Evolutionary conservation across 2,888 invertebrate genomes (phyloP).

Genomic region (Empis livida): DNA sequence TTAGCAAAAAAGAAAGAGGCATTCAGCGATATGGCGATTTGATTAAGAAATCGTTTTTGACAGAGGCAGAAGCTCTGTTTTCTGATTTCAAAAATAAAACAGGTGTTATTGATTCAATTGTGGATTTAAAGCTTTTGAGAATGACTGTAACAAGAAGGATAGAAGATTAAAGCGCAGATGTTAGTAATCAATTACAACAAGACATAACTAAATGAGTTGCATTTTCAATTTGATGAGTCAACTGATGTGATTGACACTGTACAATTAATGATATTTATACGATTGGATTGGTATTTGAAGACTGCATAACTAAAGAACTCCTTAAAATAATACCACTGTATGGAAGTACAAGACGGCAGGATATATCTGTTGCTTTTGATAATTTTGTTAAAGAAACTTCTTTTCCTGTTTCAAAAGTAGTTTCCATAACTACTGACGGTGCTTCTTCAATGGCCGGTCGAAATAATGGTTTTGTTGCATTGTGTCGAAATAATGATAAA

Average conservation of each 20-base stretch:
- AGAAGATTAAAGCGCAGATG: neutral
- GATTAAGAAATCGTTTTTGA: neutral
- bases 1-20: neutral
- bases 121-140: neutral
- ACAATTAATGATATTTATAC: neutral
- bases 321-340: no score
- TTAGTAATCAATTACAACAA: neutral
- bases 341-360: no score
- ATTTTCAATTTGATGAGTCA: neutral
- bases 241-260: neutral
- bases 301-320: neutral
- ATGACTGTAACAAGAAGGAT: neutral
- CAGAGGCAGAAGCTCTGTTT: neutral
- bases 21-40: neutral
- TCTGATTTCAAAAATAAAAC: neutral
- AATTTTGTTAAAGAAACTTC: no score
- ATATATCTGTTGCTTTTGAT: no score
- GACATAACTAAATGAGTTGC: neutral
- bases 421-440: constrained; percentile 15
- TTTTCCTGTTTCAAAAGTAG: constrained; percentile 8
- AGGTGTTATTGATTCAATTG: neutral
- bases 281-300: neutral
- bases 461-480: constrained; percentile 11
- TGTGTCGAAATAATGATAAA: neutral
- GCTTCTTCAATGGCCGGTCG: constrained; percentile 14